phyloP scores from a whole-genome alignment of 2,888 invertebrate genomes.

The Drosophila anomalata region DNA sequence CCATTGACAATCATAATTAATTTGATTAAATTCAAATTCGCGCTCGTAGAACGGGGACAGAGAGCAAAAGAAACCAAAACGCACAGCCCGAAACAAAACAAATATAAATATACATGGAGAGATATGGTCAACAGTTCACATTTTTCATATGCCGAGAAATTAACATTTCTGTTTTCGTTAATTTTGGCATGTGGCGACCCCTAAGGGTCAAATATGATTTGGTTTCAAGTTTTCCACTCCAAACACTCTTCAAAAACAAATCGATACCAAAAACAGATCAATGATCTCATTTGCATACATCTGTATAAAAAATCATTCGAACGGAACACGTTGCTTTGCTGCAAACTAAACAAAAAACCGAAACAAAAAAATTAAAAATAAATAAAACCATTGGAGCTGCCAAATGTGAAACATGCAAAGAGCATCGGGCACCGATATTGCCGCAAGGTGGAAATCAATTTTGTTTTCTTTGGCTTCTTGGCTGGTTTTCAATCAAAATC shows the following conservation, averaged over 20 bases:
- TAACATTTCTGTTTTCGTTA: conserved; percentile 65
- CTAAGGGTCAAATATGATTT: conserved; percentile 77
- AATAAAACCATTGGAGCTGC: conserved; percentile 53
- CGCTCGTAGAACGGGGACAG: conserved; percentile 56
- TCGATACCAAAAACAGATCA: conserved; percentile 80
- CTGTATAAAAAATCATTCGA: conserved; percentile 32
- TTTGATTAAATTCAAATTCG: conserved; percentile 77
- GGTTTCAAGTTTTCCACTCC: conserved; percentile 63
- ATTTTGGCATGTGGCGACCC: conserved; percentile 71
- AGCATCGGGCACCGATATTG: conserved; percentile 53
- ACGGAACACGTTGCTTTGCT: conserved; percentile 23
- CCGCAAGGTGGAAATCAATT: conserved; percentile 80
- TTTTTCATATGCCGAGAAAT: conserved; percentile 61
- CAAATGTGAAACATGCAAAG: conserved; percentile 76
- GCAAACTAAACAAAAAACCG: conserved; percentile 20
- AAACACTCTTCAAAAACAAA: conserved; percentile 69
- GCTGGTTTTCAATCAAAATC: conserved; percentile 76
- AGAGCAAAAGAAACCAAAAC: conserved; percentile 34
- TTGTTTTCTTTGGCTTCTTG: conserved; percentile 51
- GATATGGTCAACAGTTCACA: conserved; percentile 42
- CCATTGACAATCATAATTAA: conserved; percentile 74
- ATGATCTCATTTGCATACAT: conserved; percentile 80
- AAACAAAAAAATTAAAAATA: conserved; percentile 18
- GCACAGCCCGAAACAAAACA: conserved; percentile 39
- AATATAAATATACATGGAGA: conserved; percentile 27